Percentiles rank a stretch among this genome's conserved stretches.
These are phyloP conservation scores for Halesus radiatus DNA, from an alignment of 1,140 invertebrate species.

Conservation along the genomic window DNA sequence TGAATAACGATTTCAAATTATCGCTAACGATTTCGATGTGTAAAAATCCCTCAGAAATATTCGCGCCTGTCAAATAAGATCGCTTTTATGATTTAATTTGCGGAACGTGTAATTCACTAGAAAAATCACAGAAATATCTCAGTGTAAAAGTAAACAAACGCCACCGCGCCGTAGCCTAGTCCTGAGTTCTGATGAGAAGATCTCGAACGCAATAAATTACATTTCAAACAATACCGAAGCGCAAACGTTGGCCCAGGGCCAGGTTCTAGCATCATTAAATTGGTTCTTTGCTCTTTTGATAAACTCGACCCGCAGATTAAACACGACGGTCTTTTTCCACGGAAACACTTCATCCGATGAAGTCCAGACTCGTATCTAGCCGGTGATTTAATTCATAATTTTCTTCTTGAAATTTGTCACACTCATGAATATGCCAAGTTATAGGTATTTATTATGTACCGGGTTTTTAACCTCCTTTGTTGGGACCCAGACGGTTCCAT, in stretches of 20 bases:
- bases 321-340: not conserved
- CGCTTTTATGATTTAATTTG: slow-evolving; percentile 14
- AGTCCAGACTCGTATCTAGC: not conserved
- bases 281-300: slow-evolving; percentile 44
- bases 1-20: too few species aligned
- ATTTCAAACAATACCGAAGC: slow-evolving; percentile 51
- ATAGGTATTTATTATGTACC: not conserved
- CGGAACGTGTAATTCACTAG: not conserved
- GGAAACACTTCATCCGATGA: not conserved
- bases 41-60: not conserved
- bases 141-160: slow-evolving; percentile 10
- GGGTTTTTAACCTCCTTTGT: too few species aligned
- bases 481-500: too few species aligned
- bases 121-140: slow-evolving; percentile 37
- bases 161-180: too few species aligned
- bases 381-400: too few species aligned
- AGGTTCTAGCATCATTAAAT: slow-evolving; percentile 40
- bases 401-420: not conserved
- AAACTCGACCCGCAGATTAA: slow-evolving; percentile 17
- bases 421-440: not conserved
- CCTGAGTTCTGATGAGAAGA: slow-evolving; percentile 16
- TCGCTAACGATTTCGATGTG: not conserved
- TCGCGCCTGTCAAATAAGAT: slow-evolving; percentile 24
- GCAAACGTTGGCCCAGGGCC: slow-evolving; percentile 31
- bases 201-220: slow-evolving; percentile 44